phyloP scores from a whole-genome alignment of 2,888 invertebrate genomes.

The Linnaemya vulpina region DNA sequence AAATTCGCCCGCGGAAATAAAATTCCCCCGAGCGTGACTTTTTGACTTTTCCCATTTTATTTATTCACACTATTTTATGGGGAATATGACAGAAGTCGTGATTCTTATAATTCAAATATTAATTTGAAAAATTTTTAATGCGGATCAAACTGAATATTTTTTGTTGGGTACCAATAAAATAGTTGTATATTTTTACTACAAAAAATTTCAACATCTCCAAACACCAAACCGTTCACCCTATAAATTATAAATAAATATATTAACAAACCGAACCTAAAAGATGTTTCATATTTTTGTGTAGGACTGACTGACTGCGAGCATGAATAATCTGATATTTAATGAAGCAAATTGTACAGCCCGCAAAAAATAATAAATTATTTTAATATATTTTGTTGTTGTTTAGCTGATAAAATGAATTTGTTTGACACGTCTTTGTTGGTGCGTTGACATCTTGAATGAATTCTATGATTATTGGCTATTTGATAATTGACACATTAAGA shows the following conservation, averaged over 20 bases:
- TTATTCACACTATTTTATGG: no score
- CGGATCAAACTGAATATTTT: no score
- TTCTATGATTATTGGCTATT: conserved; percentile 37
- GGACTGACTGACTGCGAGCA: not conserved
- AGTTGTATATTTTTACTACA: not conserved
- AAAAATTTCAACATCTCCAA: not conserved
- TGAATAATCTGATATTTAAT: conserved; percentile 10
- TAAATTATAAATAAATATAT: not conserved
- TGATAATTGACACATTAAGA: conserved; percentile 48
- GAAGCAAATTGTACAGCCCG: not conserved
- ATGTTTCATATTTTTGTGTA: not conserved
- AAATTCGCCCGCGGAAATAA: no score
- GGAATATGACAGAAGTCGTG: no score
- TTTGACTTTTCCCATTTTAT: no score
- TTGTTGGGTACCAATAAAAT: no score
- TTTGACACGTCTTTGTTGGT: conserved; percentile 17
- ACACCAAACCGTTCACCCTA: not conserved
- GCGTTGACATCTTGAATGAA: conserved; percentile 17
- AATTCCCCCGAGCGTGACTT: no score
- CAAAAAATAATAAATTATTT: not conserved
- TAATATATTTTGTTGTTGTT: not conserved
- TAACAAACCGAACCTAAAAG: not conserved
- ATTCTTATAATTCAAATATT: no score
- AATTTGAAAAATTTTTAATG: no score
- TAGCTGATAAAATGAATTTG: conserved; percentile 24